phyloP scores from a whole-genome alignment of 2,888 invertebrate genomes.

The Leptothorax acervorum region DNA sequence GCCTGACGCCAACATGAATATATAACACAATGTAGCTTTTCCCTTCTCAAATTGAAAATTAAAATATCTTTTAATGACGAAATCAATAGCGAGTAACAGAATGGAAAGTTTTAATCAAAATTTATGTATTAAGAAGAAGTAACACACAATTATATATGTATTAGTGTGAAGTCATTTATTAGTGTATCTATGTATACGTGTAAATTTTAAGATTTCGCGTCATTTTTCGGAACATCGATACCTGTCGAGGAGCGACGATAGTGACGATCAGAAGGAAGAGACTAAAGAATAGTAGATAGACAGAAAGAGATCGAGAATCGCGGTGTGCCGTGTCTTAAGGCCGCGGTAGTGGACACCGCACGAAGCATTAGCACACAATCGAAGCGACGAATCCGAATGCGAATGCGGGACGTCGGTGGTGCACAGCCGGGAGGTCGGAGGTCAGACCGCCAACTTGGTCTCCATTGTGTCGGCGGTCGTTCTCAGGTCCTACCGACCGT shows the following conservation, averaged over 20 bases:
- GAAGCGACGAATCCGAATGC: constrained; percentile 82
- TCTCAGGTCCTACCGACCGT: constrained; percentile 76
- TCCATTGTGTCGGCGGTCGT: constrained; percentile 83
- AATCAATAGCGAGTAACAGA: not conserved
- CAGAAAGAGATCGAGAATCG: constrained; percentile 30
- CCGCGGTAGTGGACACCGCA: constrained; percentile 76
- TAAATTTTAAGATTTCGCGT: not conserved
- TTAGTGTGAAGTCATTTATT: not conserved
- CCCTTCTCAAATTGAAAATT: not conserved
- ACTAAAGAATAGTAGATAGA: constrained; percentile 14
- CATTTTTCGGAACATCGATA: not conserved
- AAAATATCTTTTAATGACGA: not conserved
- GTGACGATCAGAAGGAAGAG: constrained; percentile 20
- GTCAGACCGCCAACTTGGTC: constrained; percentile 84
- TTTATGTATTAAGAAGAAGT: not conserved
- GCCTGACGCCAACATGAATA: not conserved
- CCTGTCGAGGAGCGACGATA: constrained; percentile 16
- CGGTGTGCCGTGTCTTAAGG: constrained; percentile 55
- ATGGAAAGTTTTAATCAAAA: not conserved
- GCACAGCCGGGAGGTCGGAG: constrained; percentile 81
- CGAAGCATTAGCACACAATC: constrained; percentile 85
- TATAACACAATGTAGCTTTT: not conserved
- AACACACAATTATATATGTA: not conserved
- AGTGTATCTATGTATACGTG: not conserved
- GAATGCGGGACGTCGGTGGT: constrained; percentile 78